Conservation (phyloP, 1,140 invertebrate species). For the Rhagoletis pomonella region DNA sequence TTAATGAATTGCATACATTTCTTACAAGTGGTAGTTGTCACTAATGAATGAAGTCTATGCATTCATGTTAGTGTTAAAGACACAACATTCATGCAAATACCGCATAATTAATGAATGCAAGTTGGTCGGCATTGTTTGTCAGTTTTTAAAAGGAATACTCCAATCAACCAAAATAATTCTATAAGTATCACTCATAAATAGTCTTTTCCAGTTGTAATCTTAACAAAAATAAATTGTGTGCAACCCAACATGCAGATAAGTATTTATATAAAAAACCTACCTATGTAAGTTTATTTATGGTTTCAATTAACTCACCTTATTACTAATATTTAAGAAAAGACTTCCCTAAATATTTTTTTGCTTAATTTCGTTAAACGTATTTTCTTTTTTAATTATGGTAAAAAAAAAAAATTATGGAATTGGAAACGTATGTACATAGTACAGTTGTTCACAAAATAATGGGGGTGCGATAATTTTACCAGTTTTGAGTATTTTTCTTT, state of each 20-base stretch:
- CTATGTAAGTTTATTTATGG: not conserved
- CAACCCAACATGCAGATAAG: not conserved
- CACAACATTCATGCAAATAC: too few relatives aligned
- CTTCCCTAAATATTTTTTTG: not conserved
- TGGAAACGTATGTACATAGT: too few relatives aligned
- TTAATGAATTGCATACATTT: too few relatives aligned
- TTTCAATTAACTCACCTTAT: conserved; percentile 37
- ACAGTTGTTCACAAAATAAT: too few relatives aligned
- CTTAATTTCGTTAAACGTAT: not conserved
- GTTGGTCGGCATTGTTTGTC: not conserved
- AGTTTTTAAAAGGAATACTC: not conserved
- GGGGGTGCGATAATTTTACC: too few relatives aligned
- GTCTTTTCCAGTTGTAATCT: too few relatives aligned
- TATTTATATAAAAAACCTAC: not conserved
- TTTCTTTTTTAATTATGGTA: not conserved
- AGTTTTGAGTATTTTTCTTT: too few relatives aligned
- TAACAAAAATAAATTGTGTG: not conserved
- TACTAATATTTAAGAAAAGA: not conserved
- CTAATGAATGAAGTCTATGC: too few relatives aligned
- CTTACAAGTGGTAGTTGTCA: too few relatives aligned
- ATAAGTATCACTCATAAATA: not conserved
- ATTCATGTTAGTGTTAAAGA: too few relatives aligned
- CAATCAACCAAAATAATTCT: not conserved
- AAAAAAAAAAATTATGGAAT: too few relatives aligned
- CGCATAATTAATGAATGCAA: too few relatives aligned